A percentile compares a stretch with the other conserved stretches of the same genome.
These are phyloP conservation scores for Acanthococcus lagerstroemiae DNA, from an alignment of 2,888 invertebrate genomes.

Conservation along the genomic window DNA sequence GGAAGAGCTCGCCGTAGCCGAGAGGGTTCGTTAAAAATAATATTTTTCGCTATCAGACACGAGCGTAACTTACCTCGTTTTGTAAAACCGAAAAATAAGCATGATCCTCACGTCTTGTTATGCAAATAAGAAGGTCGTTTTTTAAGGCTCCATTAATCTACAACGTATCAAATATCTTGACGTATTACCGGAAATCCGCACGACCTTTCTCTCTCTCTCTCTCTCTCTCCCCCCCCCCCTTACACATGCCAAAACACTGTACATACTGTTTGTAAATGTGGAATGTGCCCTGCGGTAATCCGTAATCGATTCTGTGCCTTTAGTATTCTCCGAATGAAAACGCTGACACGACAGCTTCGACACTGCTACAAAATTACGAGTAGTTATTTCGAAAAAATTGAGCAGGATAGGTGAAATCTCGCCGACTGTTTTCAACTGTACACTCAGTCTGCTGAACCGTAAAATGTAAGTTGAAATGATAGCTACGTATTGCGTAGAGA, in stretches of 20 bases:
- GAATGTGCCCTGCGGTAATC: too few species aligned
- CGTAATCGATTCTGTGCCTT: too few species aligned
- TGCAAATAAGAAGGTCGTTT: not conserved
- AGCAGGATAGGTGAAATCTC: too few species aligned
- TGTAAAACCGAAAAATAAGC: not conserved
- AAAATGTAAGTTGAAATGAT: too few species aligned
- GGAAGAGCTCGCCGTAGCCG: not conserved
- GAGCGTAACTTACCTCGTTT: not conserved
- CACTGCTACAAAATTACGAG: too few species aligned
- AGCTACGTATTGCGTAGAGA: too few species aligned
- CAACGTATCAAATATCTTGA: not conserved
- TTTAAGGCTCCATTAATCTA: conserved; percentile 2
- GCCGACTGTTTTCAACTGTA: too few species aligned
- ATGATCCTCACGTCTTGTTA: not conserved
- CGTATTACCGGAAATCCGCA: not conserved
- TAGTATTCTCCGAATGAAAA: too few species aligned
- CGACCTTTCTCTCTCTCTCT: not conserved
- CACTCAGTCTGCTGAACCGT: too few species aligned
- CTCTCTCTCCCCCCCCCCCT: not conserved
- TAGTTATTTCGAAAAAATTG: too few species aligned
- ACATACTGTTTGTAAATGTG: not conserved
- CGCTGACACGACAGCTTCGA: too few species aligned
- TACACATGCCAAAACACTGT: not conserved
- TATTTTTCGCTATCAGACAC: not conserved
- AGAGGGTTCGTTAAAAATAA: not conserved